A percentile compares a stretch with the other conserved stretches of the same genome.
Evolutionary conservation across 1,140 invertebrate species (phyloP).

Genomic region (Hycleus cichorii): DNA sequence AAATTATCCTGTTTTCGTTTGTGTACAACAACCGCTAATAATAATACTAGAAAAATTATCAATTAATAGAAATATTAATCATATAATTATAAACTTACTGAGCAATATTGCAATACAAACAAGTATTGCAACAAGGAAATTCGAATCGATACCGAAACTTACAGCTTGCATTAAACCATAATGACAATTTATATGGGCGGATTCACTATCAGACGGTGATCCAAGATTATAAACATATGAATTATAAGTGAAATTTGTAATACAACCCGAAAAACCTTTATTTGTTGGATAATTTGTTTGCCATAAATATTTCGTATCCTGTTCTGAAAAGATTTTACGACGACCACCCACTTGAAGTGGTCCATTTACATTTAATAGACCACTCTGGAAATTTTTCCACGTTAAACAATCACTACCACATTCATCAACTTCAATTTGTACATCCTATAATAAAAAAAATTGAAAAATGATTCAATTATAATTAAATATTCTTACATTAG

Average conservation of each 20-base stretch:
- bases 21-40: conserved; percentile 81
- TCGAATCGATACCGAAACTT: conserved; percentile 72
- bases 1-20: conserved; percentile 74
- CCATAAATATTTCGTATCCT: conserved; percentile 44
- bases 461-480: neutral
- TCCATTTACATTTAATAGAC: conserved; percentile 81
- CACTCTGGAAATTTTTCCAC: conserved; percentile 62
- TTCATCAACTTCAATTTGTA: conserved; percentile 71
- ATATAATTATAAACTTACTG: conserved; percentile 47
- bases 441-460: conserved; percentile 41
- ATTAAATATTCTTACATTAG: conserved; percentile 8
- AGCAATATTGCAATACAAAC: conserved; percentile 70
- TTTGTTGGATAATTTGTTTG: conserved; percentile 59
- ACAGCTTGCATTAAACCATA: conserved; percentile 61
- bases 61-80: conserved; percentile 11
- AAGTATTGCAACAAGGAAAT: conserved; percentile 76
- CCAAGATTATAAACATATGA: conserved; percentile 71
- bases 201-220: conserved; percentile 59
- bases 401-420: conserved; percentile 67
- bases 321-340: conserved; percentile 48
- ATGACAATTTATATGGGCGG: conserved; percentile 59
- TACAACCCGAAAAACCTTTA: conserved; percentile 72
- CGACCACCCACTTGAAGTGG: conserved; percentile 82
- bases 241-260: conserved; percentile 78
- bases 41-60: conserved; percentile 55